Percentiles rank a stretch among this genome's conserved stretches.
phyloP scores from a whole-genome alignment of 37 sponge, comb jelly and placozoan genomes.

The Dysidea cf. avara region DNA sequence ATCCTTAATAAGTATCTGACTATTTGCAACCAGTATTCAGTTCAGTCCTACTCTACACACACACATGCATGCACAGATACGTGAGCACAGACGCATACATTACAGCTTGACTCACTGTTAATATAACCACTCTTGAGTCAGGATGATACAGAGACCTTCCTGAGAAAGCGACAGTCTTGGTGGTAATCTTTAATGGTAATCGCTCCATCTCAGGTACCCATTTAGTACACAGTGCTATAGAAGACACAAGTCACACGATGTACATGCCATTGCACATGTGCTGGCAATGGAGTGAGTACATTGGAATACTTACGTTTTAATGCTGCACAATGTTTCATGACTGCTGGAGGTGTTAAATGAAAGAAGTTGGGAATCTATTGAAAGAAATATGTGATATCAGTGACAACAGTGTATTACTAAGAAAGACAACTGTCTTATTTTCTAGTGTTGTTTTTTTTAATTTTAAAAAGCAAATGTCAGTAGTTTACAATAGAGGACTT shows the following conservation, averaged over 20 bases:
- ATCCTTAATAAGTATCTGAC: no score
- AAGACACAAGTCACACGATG: no score
- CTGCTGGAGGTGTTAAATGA: slow-evolving; percentile 87
- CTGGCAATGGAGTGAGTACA: no score
- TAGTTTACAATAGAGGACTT: no score
- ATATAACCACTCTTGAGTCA: slow-evolving; percentile 64
- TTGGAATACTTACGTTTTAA: slow-evolving; percentile 64
- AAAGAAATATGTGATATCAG: neutral
- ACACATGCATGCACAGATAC: slow-evolving; percentile 1
- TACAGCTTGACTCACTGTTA: slow-evolving; percentile 40
- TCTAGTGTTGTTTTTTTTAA: no score
- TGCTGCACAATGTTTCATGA: slow-evolving; percentile 83
- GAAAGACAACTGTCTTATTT: no score
- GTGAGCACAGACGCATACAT: neutral
- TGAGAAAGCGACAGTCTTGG: slow-evolving; percentile 70
- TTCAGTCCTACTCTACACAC: no score
- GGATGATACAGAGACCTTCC: slow-evolving; percentile 60
- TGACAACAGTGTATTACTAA: no score
- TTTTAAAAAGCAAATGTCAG: no score
- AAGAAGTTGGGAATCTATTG: slow-evolving; percentile 89
- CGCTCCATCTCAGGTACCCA: slow-evolving; percentile 64
- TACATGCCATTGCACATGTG: no score
- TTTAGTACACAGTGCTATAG: slow-evolving; percentile 69
- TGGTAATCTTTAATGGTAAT: slow-evolving; percentile 51
- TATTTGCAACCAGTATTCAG: no score